A percentile compares a stretch with the other conserved stretches of the same genome.
These are phyloP conservation scores for Pseudotriccus pelzelni DNA, from an alignment of 2,797 vertebrate species.

Conservation along the genomic window DNA sequence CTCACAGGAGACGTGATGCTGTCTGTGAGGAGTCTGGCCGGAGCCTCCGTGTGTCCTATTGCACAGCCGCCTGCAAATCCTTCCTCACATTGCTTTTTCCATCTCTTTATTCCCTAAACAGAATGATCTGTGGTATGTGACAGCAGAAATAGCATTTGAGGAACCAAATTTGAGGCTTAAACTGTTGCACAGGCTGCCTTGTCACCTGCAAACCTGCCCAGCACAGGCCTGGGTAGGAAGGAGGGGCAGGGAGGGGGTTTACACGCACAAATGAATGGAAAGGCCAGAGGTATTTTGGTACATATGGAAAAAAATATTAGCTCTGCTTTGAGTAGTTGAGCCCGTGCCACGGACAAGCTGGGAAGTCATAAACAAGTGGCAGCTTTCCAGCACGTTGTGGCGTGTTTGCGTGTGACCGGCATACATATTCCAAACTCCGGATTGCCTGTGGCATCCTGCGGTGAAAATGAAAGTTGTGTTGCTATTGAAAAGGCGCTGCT, in stretches of 20 bases:
- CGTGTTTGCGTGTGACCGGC: constrained; percentile 61
- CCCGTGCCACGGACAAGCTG: background rate
- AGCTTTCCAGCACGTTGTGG: constrained; percentile 46
- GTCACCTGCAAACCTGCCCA: background rate
- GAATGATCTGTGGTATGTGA: background rate
- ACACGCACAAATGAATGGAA: background rate
- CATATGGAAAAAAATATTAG: background rate
- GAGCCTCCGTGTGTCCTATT: accelerated
- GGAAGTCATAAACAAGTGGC: constrained; percentile 48
- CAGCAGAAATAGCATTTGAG: background rate
- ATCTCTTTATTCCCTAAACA: background rate
- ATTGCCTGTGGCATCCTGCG: constrained; percentile 64
- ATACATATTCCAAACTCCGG: constrained; percentile 61
- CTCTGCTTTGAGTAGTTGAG: constrained; percentile 27
- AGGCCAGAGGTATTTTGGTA: constrained; percentile 6
- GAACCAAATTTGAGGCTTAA: background rate
- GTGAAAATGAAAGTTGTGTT: constrained; percentile 68
- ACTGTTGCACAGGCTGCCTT: accelerated
- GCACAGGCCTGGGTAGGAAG: background rate
- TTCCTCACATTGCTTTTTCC: background rate
- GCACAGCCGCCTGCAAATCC: background rate
- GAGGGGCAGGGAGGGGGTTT: background rate
- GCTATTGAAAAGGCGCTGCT: constrained; percentile 43
- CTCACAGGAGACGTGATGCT: accelerated
- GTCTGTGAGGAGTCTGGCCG: accelerated